Evolutionary conservation across 1,140 invertebrate species (phyloP), one percentile per base, ranked within the genome.

Genomic region (Asbolus verrucosus): DNA sequence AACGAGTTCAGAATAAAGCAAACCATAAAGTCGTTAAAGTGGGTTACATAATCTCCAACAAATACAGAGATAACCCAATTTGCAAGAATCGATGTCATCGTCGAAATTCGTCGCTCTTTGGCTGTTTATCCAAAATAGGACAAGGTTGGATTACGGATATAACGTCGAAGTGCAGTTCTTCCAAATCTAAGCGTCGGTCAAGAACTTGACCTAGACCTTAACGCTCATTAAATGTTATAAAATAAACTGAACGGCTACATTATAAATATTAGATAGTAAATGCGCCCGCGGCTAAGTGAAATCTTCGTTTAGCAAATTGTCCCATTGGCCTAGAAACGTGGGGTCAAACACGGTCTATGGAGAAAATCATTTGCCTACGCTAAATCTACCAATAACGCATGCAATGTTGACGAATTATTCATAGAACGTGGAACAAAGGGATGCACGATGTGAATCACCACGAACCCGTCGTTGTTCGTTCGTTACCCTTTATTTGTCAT

Each of bases 201-300:
- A 67, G 65, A 67, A 67, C 65, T 54, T 67, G 65, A 67, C 65
- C 65, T 67, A 67, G 65, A 67, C 65, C 65, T 67, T 50, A 50
- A 36, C 41, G 41, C 31, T 67, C 31, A 36, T 21, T 33, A 36
- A 46, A 50, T 50, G 46, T 67, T 66, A 66, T 50, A 31, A 30
- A 67, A 43, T 43, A 43, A 50, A 46, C 27, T 19, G 15, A 66
- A 27, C 63, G 63, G 21, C 39, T 30, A 41, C 21, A 67, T 67
- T 67, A 66, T 43, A 67, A 67, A 67, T 67, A 33, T 67, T 67
- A 67, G 65, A 67, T 67, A 67, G 65, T 67, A 67, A 67, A 67
- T 67, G 41, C 38, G 65, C 41, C 39, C 27, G 27, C 41, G 46
- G 65, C 41, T 67, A 67, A 67, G 65, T 67, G 65, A 67, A 67